Evolutionary conservation across 2,888 invertebrate genomes (phyloP), one percentile per base, ranked within the genome.

Genomic region (Macropis europaea): DNA sequence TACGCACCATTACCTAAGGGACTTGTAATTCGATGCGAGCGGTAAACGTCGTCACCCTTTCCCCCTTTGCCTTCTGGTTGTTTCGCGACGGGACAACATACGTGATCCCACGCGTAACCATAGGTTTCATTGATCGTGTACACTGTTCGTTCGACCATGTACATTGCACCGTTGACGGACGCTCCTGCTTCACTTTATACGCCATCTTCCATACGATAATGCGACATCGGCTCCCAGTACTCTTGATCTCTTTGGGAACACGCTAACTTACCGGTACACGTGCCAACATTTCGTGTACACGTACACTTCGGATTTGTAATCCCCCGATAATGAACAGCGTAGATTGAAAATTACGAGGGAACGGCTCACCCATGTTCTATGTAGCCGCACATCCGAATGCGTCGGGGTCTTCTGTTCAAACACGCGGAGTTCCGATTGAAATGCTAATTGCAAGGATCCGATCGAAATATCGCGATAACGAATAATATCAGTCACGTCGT

Each of bases 21-120:
- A 76, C 77, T 67, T 76, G 84, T 84, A 84, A 85, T 75, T 72
- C 83, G 85, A 85, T 63, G 82, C 85, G 79, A 73, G 69, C 74
- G 52, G 84, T 78, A 79, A 84, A 82, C 81, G 78, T 78, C 82
- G 76, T 67, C 79, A 73, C 66, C 70, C 63, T 73, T 66, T 76
- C 47, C 34, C 48, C 64, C 52, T 32, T 62, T 72, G 53, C 62
- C 63, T 71, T 63, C 56, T 47, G 59, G 59, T 72, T 42, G 66
- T 45, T 47, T 71, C 66, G 50, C 73, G 71, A 64, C 57, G 59
- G 73, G 74, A 63, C 75, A 68, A 66, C 70, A 56, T 70, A 81
- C 82, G 79, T 80, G 79, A 81, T 80, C 79, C 63, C 76, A 73
- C 67, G 68, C 64, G 82, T 79, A 75, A 73, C 76, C 76, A 60